Evolutionary conservation across 2,113 vertebrate species (phyloP).

Genomic region (Mastomys natalensis): DNA sequence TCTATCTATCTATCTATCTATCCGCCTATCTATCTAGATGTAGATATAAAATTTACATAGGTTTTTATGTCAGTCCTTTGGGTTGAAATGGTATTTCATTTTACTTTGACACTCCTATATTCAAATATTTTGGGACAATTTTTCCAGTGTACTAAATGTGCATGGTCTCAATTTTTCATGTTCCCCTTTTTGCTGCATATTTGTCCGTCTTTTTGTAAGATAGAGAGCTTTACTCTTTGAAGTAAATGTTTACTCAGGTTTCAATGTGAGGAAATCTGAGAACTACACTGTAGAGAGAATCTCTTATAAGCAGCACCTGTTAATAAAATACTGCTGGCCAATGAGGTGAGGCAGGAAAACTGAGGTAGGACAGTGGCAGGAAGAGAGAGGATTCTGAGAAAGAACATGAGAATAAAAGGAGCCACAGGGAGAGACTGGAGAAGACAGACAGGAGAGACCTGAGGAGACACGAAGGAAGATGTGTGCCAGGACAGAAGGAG

Average conservation of each 20-base stretch:
- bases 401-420: too few relatives aligned
- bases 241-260: slow-evolving; percentile 47
- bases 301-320: too few relatives aligned
- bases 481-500: too few relatives aligned
- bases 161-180: not conserved
- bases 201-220: not conserved
- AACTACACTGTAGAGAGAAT: not conserved
- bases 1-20: too few relatives aligned
- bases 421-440: too few relatives aligned
- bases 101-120: slow-evolving; percentile 13
- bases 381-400: too few relatives aligned
- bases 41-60: not conserved
- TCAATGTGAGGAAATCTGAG: slow-evolving; percentile 16
- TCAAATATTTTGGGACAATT: slow-evolving; percentile 36
- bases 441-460: too few relatives aligned
- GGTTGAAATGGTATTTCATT: slow-evolving; percentile 40
- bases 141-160: not conserved
- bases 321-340: too few relatives aligned
- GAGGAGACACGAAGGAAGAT: too few relatives aligned
- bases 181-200: not conserved
- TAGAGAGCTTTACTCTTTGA: not conserved
- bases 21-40: too few relatives aligned
- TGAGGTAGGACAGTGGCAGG: too few relatives aligned
- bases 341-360: too few relatives aligned
- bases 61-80: not conserved